These are phyloP conservation scores for Esox niger DNA, from an alignment of 2,113 vertebrate genomes.

Conservation along the genomic window DNA sequence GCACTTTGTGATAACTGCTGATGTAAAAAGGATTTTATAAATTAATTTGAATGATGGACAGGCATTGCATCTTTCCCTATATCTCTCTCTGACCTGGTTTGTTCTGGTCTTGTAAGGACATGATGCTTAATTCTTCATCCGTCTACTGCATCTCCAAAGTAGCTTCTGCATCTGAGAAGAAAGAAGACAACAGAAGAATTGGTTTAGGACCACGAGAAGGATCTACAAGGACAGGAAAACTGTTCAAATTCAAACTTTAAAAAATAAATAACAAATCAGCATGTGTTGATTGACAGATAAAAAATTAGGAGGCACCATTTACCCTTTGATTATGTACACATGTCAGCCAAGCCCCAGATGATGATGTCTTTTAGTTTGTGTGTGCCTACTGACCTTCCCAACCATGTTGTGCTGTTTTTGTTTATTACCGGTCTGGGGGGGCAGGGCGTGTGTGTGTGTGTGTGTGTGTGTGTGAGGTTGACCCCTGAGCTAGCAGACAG, in stretches of 20 bases:
- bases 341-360: constrained; percentile 6
- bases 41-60: too few species aligned
- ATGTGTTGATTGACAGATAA: neutral
- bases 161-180: constrained; percentile 46
- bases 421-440: constrained; percentile 11
- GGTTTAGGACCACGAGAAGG: neutral
- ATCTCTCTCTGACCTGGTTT: neutral
- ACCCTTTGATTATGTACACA: constrained; percentile 9
- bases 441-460: constrained; percentile 29
- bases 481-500: constrained; percentile 74
- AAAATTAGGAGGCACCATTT: neutral
- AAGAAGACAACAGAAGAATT: constrained; percentile 20
- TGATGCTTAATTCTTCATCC: neutral
- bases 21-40: too few species aligned
- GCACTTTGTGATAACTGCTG: too few species aligned
- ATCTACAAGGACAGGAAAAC: neutral
- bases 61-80: constrained; percentile 15
- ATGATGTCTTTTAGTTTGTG: constrained; percentile 1
- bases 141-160: constrained; percentile 12
- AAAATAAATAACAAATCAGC: too few species aligned
- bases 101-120: constrained; percentile 1
- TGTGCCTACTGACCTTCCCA: constrained; percentile 21
- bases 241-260: neutral
- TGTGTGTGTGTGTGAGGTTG: constrained; percentile 61
- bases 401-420: constrained; percentile 31